Evolutionary conservation across 1,140 invertebrate species (phyloP).

Genomic region (Lerema accius): DNA sequence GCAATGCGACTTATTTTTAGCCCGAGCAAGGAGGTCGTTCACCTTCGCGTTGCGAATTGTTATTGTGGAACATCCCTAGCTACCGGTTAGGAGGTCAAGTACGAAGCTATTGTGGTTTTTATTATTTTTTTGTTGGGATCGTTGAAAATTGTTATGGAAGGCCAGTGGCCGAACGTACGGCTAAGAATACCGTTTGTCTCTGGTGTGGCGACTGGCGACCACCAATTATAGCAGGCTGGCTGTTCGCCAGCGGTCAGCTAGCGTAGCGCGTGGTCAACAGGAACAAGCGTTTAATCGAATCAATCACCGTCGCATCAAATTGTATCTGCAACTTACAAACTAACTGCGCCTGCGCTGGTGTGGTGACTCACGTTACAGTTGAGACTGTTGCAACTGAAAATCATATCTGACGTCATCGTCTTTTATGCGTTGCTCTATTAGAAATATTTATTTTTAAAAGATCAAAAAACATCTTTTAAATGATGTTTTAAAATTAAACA

Average conservation of each 20-base stretch:
- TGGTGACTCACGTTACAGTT: neutral
- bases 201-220: constrained; percentile 69
- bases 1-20: constrained; percentile 20
- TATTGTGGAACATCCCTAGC: constrained; percentile 48
- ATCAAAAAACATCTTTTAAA: no score
- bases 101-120: constrained; percentile 38
- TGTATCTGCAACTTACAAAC: constrained; percentile 29
- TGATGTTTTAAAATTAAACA: no score
- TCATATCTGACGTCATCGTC: no score
- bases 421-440: no score
- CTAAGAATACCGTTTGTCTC: constrained; percentile 78
- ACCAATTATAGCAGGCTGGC: constrained; percentile 81
- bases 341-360: constrained; percentile 1
- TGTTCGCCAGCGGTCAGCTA: constrained; percentile 57
- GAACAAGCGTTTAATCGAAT: constrained; percentile 69
- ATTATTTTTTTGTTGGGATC: constrained; percentile 63
- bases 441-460: no score
- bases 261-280: constrained; percentile 59
- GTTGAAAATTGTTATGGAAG: constrained; percentile 63
- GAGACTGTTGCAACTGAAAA: no score
- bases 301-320: constrained; percentile 54
- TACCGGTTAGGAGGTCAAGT: constrained; percentile 76
- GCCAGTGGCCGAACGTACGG: constrained; percentile 75
- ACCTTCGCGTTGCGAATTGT: constrained; percentile 36
- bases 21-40: constrained; percentile 43